Conservation (phyloP, 2,888 invertebrate species). For the Aquatica leii region DNA sequence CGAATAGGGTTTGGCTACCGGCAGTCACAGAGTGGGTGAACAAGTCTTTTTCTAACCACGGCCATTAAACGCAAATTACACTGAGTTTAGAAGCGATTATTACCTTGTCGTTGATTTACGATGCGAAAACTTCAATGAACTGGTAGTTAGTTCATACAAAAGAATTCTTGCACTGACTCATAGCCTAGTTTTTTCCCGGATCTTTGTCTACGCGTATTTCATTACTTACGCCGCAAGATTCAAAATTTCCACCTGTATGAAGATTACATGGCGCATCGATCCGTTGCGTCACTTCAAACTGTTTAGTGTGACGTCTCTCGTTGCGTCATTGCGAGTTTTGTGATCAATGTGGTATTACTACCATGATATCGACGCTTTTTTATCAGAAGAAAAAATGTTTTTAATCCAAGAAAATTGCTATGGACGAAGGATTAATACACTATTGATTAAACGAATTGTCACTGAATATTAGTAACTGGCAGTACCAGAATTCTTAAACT, state of each 20-base stretch:
- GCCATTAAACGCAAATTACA: not conserved
- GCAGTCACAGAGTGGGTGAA: not conserved
- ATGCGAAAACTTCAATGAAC: constrained; percentile 8
- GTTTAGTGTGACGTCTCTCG: not conserved
- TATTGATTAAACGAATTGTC: no score
- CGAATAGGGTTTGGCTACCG: no score
- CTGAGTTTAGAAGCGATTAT: constrained; percentile 3
- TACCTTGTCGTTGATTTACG: constrained; percentile 29
- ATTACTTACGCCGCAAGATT: not conserved
- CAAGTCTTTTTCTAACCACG: constrained; percentile 1
- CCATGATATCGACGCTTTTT: no score
- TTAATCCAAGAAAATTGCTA: no score
- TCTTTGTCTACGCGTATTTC: constrained; percentile 13
- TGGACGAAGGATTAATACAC: no score
- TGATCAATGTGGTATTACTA: no score
- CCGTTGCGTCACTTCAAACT: not conserved
- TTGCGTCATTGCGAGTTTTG: not conserved
- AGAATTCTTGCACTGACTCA: constrained; percentile 16
- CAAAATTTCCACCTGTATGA: constrained; percentile 14
- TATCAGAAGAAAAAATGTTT: no score
- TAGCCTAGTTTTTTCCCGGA: constrained; percentile 34
- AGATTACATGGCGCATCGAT: not conserved
- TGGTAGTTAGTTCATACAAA: constrained; percentile 3
- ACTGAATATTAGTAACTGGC: no score
- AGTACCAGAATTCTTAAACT: no score